Evolutionary conservation across 2,113 vertebrate genomes (phyloP).

Genomic region (Xiphophorus hellerii): DNA sequence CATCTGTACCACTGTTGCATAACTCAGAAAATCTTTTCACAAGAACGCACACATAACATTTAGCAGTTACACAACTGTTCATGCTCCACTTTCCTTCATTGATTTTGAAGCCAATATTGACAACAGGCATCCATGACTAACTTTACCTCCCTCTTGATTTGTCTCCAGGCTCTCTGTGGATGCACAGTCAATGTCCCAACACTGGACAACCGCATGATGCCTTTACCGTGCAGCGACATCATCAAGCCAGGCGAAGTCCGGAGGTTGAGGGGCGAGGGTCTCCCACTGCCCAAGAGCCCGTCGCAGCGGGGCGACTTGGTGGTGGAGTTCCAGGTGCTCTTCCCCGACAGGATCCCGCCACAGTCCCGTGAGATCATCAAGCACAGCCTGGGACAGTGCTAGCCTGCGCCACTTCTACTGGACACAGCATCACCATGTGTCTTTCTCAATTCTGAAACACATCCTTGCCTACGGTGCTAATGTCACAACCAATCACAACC

Average conservation of each 20-base stretch:
- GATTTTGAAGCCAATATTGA: conserved; percentile 9
- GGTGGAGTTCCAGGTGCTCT: conserved; percentile 96
- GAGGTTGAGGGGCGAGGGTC: conserved; percentile 91
- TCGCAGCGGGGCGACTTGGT: conserved; percentile 93
- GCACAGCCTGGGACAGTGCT: conserved; percentile 89
- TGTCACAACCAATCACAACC: conserved; percentile 63
- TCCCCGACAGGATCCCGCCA: conserved; percentile 95
- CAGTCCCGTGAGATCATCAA: conserved; percentile 96
- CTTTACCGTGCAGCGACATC: conserved; percentile 92
- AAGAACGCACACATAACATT: conserved; percentile 48
- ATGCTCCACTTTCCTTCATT: background rate
- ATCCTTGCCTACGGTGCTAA: conserved; percentile 66
- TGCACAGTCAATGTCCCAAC: conserved; percentile 98
- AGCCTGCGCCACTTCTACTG: conserved; percentile 10
- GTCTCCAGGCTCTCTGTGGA: conserved; percentile 91
- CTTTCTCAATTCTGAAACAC: conserved; percentile 50
- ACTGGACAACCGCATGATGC: conserved; percentile 93
- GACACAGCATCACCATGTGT: conserved; percentile 33
- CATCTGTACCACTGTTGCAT: conserved; percentile 67
- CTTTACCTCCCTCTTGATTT: conserved; percentile 13
- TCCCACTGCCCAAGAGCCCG: conserved; percentile 92
- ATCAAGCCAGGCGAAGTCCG: conserved; percentile 93
- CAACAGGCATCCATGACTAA: conserved; percentile 35
- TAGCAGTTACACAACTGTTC: conserved; percentile 54
- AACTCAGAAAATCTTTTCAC: conserved; percentile 38